Evolutionary conservation across 2,797 vertebrate species (phyloP).

Genomic region (Oceanodroma leucorhoa): DNA sequence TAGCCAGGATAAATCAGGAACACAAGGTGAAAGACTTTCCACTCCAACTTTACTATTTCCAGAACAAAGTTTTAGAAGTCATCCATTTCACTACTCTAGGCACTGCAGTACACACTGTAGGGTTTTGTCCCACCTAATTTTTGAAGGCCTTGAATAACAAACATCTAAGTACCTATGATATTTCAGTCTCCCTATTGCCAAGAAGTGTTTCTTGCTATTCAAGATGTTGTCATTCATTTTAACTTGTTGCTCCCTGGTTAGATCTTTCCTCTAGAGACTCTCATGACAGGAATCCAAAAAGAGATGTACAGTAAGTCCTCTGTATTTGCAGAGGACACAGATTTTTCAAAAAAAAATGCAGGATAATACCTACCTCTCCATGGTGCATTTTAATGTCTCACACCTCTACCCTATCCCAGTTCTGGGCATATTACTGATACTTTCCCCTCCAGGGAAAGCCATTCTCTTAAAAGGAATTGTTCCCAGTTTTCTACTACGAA

Average conservation of each 20-base stretch:
- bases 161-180: background rate
- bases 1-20: background rate
- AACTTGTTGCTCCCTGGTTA: background rate
- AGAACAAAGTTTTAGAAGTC: background rate
- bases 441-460: background rate
- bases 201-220: background rate
- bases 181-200: background rate
- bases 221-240: background rate
- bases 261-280: background rate
- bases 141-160: background rate
- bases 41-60: background rate
- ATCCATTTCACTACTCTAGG: background rate
- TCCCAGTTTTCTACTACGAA: background rate
- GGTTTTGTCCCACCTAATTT: background rate
- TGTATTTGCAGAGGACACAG: background rate
- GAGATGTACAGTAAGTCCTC: background rate
- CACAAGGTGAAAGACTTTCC: background rate
- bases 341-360: background rate
- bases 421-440: background rate
- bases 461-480: background rate
- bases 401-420: background rate
- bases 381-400: rapidly evolving
- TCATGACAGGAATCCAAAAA: background rate
- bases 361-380: background rate
- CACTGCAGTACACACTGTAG: background rate